Evolutionary conservation across 2,113 vertebrate genomes (phyloP), one percentile per base, ranked within the genome.

Genomic region (Bombycilla garrulus): DNA sequence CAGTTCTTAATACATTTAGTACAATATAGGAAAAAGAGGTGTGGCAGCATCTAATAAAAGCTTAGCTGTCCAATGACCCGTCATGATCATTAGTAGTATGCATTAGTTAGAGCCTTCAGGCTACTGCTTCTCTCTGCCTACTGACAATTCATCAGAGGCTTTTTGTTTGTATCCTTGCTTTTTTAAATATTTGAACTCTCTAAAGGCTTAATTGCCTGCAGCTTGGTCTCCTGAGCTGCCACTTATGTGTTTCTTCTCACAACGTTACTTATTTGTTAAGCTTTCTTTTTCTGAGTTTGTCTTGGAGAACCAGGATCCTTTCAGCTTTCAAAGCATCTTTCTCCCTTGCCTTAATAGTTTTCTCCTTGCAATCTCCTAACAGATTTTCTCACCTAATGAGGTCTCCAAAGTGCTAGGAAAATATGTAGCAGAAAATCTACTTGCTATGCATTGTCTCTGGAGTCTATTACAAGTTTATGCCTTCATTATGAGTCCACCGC

Each of bases 381-480:
- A 89, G 81, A 35, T 92, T 92, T 90, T 96, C 62, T 88, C 42
- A 80, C 58, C 62, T 94, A 94, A 88, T 93, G 82, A 96, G 67
- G 47, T 88, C 82, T 93, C 72, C 51, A 81, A 94, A 94, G 86
- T 61, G 53, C 70, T 88, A 65, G 86, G 65, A 81, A 92, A 89
- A 93, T 87, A 74, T 5, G 20, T 61, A 78, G 69, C 40, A 76
- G 60, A 81, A 94, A 81, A 83, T 83, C 51, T n/a, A 60, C 60
- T 70, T 73, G 45, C 60, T 80, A 24, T 94, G 64, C 36, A 33
- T 90, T 62, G 56, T 91, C 58, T 94, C 72, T 80, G 28, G 48
- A 95, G 44, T 13, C 44, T 87, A 6, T 85, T 80, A 82, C 38
- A 81, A 79, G 56, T 73, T 91, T 84, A 69, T 91, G 45, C 53